These are phyloP conservation scores for Drosophila willistoni DNA, from an alignment of 1,140 invertebrate genomes.

Conservation along the genomic window DNA sequence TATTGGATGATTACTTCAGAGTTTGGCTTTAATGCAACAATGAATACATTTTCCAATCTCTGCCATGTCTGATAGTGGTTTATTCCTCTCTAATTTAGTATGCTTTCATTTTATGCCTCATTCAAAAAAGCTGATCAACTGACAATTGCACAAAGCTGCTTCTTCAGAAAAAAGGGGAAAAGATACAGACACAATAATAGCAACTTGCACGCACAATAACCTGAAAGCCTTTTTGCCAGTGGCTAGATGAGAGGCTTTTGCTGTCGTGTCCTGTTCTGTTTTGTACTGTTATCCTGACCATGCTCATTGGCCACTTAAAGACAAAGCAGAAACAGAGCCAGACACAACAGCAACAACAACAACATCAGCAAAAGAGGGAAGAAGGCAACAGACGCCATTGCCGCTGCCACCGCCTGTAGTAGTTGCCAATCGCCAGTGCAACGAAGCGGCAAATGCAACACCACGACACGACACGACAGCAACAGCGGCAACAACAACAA, in stretches of 20 bases:
- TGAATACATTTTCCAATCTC: not conserved
- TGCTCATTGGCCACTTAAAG: conserved; percentile 73
- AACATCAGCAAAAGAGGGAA: not conserved
- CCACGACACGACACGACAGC: conserved; percentile 69
- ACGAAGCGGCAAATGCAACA: conserved; percentile 75
- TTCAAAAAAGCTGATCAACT: conserved; percentile 14
- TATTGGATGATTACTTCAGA: too few relatives aligned
- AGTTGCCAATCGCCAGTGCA: conserved; percentile 72
- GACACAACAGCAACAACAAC: conserved; percentile 3
- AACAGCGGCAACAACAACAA: conserved; percentile 17
- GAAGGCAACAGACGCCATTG: conserved; percentile 3
- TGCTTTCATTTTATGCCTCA: not conserved
- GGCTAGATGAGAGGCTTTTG: conserved; percentile 7
- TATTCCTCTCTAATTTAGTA: not conserved
- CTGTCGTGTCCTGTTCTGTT: not conserved
- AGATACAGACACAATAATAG: conserved; percentile 9
- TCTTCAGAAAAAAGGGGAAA: not conserved
- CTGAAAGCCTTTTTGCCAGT: conserved; percentile 15
- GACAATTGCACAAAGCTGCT: conserved; percentile 37
- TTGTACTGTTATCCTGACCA: conserved; percentile 31
- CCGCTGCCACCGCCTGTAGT: conserved; percentile 31
- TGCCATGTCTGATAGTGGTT: not conserved
- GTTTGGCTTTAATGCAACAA: too few relatives aligned
- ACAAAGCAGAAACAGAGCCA: conserved; percentile 39
- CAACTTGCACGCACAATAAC: not conserved